phyloP scores from a whole-genome alignment of 2,113 vertebrate genomes.

The Dromas ardeola region DNA sequence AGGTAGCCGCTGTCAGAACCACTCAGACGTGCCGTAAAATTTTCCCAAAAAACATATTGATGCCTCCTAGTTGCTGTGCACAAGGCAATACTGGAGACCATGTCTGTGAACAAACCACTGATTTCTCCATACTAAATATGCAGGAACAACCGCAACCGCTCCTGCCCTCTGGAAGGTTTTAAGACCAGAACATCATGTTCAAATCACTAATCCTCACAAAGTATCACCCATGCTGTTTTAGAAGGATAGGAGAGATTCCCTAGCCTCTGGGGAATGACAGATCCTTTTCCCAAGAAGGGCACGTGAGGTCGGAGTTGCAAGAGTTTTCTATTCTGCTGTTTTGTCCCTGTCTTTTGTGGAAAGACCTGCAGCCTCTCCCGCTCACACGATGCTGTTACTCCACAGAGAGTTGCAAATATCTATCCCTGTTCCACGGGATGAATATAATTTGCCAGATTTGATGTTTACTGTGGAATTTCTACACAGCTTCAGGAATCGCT shows the following conservation, averaged over 20 bases:
- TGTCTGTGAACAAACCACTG: not conserved
- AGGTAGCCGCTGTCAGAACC: not conserved
- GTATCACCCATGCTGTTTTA: not conserved
- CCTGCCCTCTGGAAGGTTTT: not conserved
- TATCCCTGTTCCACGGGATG: not conserved
- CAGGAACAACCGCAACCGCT: not conserved
- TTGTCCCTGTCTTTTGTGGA: not conserved
- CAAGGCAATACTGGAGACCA: not conserved
- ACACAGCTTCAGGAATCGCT: constrained; percentile 32
- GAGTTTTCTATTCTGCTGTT: not conserved
- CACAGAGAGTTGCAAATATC: not conserved
- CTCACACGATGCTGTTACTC: not conserved
- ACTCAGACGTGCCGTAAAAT: not conserved
- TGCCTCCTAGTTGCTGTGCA: not conserved
- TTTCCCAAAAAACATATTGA: not conserved
- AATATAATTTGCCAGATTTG: constrained; percentile 6
- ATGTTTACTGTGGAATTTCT: constrained; percentile 59
- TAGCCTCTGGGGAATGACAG: not conserved
- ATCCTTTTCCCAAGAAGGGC: not conserved
- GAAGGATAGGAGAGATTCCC: not conserved
- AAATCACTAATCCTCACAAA: not conserved
- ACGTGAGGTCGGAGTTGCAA: not conserved
- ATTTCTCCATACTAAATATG: not conserved
- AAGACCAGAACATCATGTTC: not conserved
- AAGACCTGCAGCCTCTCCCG: not conserved